Percentiles rank a stretch among this genome's conserved stretches.
These are phyloP conservation scores for Catostylus mosaicus DNA, from an alignment of 30 jellyfish, hydroid and myxozoan species.

Conservation along the genomic window DNA sequence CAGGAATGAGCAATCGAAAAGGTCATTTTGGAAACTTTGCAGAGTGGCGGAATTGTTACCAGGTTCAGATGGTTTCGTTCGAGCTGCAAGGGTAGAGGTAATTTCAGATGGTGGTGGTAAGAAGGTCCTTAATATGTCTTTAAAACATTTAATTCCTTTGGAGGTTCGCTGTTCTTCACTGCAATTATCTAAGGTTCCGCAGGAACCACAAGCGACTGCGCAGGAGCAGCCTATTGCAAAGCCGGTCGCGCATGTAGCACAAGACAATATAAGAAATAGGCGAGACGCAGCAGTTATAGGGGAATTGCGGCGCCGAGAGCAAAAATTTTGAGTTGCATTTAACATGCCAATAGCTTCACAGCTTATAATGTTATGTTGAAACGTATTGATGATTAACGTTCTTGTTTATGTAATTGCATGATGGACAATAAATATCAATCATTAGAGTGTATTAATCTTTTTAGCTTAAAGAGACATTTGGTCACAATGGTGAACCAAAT, in stretches of 20 bases:
- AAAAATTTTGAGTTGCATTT: too few species aligned
- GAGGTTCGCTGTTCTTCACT: background rate
- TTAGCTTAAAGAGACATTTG: background rate
- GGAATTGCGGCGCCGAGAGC: background rate
- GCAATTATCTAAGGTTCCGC: background rate
- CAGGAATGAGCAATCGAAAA: conserved; percentile 32
- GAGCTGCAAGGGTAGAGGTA: conserved; percentile 54
- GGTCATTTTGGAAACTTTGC: conserved; percentile 51
- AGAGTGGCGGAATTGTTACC: conserved; percentile 30
- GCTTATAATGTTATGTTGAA: too few species aligned
- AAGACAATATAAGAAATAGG: background rate
- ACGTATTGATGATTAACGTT: background rate
- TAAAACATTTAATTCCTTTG: conserved; percentile 39
- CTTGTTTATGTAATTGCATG: too few species aligned
- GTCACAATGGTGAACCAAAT: background rate
- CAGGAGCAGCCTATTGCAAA: too few species aligned
- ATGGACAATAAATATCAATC: too few species aligned
- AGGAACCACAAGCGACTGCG: background rate
- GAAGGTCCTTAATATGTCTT: conserved; percentile 17
- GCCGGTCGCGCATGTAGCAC: too few species aligned
- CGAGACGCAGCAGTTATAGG: background rate
- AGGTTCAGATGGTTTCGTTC: conserved; percentile 45
- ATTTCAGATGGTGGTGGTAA: conserved; percentile 23
- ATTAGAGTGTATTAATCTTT: background rate
- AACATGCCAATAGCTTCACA: background rate